A percentile compares a stretch with the other conserved stretches of the same genome.
Evolutionary conservation across 2,113 vertebrate genomes (phyloP).

Genomic region (Lanius collurio): DNA sequence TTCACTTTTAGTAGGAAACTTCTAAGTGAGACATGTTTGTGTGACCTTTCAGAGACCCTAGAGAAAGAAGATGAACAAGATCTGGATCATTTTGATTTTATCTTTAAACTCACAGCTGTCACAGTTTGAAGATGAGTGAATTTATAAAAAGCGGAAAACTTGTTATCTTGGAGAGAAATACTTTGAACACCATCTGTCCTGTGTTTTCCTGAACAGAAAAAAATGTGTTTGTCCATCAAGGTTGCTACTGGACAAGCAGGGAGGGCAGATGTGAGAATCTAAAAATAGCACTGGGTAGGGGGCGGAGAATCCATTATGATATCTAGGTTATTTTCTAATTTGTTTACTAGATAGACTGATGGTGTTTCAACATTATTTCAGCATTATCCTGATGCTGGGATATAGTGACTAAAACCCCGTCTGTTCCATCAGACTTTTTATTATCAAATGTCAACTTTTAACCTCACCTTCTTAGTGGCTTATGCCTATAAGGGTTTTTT

Average conservation of each 20-base stretch:
- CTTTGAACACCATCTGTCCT: conserved; percentile 53
- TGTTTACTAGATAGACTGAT: not conserved
- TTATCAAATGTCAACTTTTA: conserved; percentile 15
- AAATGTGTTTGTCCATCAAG: conserved; percentile 1
- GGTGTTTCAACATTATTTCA: not conserved
- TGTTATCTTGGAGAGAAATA: conserved; percentile 33
- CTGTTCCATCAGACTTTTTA: not conserved
- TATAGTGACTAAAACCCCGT: not conserved
- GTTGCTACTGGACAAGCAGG: conserved; percentile 12
- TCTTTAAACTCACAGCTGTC: conserved; percentile 56
- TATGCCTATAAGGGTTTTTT: not conserved
- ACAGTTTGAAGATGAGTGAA: conserved; percentile 52
- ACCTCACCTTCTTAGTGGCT: not conserved
- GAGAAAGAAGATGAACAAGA: conserved; percentile 45
- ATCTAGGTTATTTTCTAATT: conserved; percentile 42
- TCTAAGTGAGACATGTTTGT: not conserved
- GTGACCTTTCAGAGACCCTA: conserved; percentile 37
- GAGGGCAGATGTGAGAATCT: conserved; percentile 47
- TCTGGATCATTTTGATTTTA: conserved; percentile 45
- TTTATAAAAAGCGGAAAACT: conserved; percentile 45
- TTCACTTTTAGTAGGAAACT: not conserved
- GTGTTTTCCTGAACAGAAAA: conserved; percentile 28
- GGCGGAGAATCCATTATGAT: not conserved
- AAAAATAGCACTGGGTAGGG: not conserved
- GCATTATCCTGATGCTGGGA: not conserved